A percentile compares a stretch with the other conserved stretches of the same genome.
These are phyloP conservation scores for Turdus rufiventris DNA, from an alignment of 2,113 vertebrate species.

Conservation along the genomic window DNA sequence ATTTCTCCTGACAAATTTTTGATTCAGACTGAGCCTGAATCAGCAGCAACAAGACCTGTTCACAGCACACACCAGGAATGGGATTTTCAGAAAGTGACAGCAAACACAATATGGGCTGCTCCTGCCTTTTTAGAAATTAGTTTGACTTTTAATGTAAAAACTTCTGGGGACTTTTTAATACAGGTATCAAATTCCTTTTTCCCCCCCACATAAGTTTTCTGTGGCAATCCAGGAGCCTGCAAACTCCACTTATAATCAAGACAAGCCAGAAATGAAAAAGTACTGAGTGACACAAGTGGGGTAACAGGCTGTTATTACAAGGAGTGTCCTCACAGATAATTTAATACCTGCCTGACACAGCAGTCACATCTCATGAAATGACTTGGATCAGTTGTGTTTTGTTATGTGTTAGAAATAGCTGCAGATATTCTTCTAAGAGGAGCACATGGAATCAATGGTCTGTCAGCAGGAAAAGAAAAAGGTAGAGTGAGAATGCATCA, in stretches of 20 bases:
- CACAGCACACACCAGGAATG: constrained; percentile 15
- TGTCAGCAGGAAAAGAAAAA: neutral
- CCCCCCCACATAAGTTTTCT: neutral
- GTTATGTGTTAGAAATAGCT: neutral
- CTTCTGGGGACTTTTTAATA: neutral
- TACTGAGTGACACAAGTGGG: neutral
- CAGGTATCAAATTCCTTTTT: neutral
- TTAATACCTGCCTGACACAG: neutral
- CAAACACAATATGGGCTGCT: constrained; percentile 42
- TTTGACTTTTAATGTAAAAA: neutral
- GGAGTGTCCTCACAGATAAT: neutral
- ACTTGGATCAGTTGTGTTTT: neutral
- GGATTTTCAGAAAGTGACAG: constrained; percentile 34
- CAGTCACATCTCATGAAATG: neutral
- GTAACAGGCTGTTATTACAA: neutral
- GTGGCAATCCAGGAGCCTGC: neutral
- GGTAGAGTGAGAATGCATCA: neutral
- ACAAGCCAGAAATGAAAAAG: neutral
- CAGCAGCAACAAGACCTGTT: constrained; percentile 45
- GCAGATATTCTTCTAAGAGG: neutral
- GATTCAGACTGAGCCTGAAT: constrained; percentile 32
- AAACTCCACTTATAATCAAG: neutral
- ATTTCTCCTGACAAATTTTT: constrained; percentile 43
- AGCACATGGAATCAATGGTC: neutral
- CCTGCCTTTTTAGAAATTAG: constrained; percentile 3